Evolutionary conservation across 2,888 invertebrate species (phyloP), one percentile per base, ranked within the genome.

Genomic region (Allygus modestus): DNA sequence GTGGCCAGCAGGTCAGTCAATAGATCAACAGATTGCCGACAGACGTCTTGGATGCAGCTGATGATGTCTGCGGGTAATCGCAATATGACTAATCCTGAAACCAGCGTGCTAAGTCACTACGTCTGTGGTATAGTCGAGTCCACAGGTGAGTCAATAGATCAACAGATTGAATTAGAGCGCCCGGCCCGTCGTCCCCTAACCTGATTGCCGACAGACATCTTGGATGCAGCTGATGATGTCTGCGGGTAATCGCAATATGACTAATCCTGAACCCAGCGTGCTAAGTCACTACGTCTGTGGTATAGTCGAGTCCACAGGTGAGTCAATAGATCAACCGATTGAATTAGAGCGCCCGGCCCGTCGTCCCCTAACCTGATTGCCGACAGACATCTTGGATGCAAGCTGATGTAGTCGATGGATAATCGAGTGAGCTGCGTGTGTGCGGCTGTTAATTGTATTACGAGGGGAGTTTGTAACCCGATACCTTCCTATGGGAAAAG

Each of bases 401-500:
- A 51, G 51, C 58, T 20, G 23, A 20, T 58, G 58, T 46, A 17
- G n/a, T 41, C 41, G 11, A 41, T 5, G 5, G 7, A 17, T 58
- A 58, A 58, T 58, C 58, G 23, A 58, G 58, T 58, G 23, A 46
- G 12, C 46, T 58, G 58, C 58, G 58, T 58, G 58, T 58, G 58
- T 58, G 58, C 58, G 58, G 58, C 58, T 23, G 58, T 23, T 58
- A 58, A 58, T 58, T 23, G 5, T 7, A 4, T 58, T 58, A 58
- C 58, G 58, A n/a, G n/a, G 23, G 58, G 58, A 58, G 58, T 58
- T 58, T 11, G 58, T 58, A 58, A 58, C 58, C 20, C 58, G 12
- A 58, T n/a, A 58, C 58, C 58, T 58, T 58, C 58, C 58, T 58
- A 23, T 12, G 7, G 41, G 41, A 41, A 11, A 41, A 11, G 11